Evolutionary conservation across 2,797 vertebrate genomes (phyloP).

Genomic region (Petrocephalus schoutedeni): DNA sequence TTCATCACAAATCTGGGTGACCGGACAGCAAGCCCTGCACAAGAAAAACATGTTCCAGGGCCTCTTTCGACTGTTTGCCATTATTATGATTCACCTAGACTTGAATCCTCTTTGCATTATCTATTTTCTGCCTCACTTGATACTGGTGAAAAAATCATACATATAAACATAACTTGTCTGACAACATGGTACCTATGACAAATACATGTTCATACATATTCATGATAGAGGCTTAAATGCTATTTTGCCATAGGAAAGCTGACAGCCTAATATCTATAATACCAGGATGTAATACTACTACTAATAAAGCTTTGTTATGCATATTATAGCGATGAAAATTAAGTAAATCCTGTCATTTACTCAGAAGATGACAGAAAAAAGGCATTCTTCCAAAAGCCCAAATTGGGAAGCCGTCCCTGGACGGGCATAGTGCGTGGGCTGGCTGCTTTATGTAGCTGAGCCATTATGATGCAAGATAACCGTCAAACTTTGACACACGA

Average conservation of each 20-base stretch:
- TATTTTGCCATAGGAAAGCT: slow-evolving; percentile 1
- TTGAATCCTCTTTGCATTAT: neutral
- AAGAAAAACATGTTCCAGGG: neutral
- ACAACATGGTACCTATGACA: neutral
- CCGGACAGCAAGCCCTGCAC: neutral
- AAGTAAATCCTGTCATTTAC: slow-evolving; percentile 17
- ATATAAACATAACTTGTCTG: neutral
- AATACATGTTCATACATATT: neutral
- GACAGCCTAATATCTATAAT: slow-evolving; percentile 9
- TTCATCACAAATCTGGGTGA: neutral
- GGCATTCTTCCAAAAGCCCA: neutral
- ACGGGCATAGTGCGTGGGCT: neutral
- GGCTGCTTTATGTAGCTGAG: neutral
- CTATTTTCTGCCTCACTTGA: neutral
- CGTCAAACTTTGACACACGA: slow-evolving; percentile 9
- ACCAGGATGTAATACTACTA: neutral
- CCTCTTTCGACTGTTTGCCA: neutral
- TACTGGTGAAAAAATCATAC: neutral
- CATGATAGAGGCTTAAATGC: neutral
- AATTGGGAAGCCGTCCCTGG: neutral
- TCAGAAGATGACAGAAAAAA: slow-evolving; percentile 3
- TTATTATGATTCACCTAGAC: neutral
- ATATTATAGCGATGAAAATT: neutral
- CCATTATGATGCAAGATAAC: slow-evolving; percentile 14
- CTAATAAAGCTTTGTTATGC: slow-evolving; percentile 12